phyloP scores from a whole-genome alignment of 2,113 vertebrate genomes.

The Jacana jacana region DNA sequence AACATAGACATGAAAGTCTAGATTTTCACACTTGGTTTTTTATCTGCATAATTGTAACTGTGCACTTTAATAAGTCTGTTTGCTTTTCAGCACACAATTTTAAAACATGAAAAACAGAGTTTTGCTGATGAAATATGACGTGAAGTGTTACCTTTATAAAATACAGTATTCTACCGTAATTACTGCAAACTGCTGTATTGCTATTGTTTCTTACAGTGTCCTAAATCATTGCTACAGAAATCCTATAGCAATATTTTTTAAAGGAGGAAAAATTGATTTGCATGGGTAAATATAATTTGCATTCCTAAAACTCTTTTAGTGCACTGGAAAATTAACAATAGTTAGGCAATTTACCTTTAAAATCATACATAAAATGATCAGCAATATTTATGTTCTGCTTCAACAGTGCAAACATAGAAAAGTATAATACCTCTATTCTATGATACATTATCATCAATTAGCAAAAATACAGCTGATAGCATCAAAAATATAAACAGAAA shows the following conservation, averaged over 20 bases:
- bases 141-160: background rate
- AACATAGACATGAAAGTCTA: background rate
- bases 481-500: background rate
- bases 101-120: background rate
- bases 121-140: background rate
- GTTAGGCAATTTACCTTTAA: background rate
- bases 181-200: background rate
- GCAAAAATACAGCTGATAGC: background rate
- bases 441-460: background rate
- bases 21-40: background rate
- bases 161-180: background rate
- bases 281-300: background rate
- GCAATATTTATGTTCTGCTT: background rate
- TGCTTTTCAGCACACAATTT: background rate
- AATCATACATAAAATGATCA: background rate
- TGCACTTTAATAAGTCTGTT: background rate
- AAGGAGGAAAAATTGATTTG: background rate
- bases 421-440: background rate
- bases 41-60: background rate
- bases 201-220: background rate
- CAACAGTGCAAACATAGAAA: background rate
- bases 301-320: background rate
- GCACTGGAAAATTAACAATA: background rate
- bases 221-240: background rate
- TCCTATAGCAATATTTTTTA: background rate